A percentile compares a stretch with the other conserved stretches of the same genome.
These are phyloP conservation scores for Bostrychus sinensis DNA, from an alignment of 2,113 vertebrate species.

Conservation along the genomic window DNA sequence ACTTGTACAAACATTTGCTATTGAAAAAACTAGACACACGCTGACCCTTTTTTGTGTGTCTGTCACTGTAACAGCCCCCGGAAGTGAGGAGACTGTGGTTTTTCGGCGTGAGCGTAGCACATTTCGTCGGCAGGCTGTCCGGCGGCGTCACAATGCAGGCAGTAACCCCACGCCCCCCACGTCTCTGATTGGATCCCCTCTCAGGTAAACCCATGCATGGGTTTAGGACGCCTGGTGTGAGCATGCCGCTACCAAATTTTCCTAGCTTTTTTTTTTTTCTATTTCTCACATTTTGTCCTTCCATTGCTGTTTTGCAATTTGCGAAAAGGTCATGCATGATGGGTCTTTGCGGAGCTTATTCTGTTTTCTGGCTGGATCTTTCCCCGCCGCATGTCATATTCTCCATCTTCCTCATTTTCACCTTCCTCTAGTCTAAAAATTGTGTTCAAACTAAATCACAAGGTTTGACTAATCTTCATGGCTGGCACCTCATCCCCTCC, in stretches of 20 bases:
- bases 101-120: conserved; percentile 98
- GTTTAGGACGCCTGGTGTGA: conserved; percentile 40
- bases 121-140: conserved; percentile 98
- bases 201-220: conserved; percentile 90
- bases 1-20: conserved; percentile 9
- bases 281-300: not conserved
- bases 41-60: conserved; percentile 63
- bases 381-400: conserved; percentile 48
- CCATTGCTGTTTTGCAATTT: conserved; percentile 11
- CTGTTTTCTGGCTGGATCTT: conserved; percentile 17
- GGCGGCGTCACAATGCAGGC: conserved; percentile 98
- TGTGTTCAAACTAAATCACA: conserved; percentile 37
- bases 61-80: conserved; percentile 90
- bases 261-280: too few relatives aligned
- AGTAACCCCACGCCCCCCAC: conserved; percentile 97
- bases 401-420: conserved; percentile 24
- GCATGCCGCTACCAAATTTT: conserved; percentile 38
- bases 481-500: conserved; percentile 33
- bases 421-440: conserved; percentile 25
- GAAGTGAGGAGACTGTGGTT: conserved; percentile 93
- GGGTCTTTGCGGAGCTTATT: conserved; percentile 14
- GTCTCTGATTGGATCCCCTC: conserved; percentile 98
- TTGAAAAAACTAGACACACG: not conserved
- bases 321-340: conserved; percentile 37
- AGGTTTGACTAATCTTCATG: conserved; percentile 41